These are phyloP conservation scores for Zaprionus gabonicus DNA, from an alignment of 1,140 invertebrate species.

Conservation along the genomic window DNA sequence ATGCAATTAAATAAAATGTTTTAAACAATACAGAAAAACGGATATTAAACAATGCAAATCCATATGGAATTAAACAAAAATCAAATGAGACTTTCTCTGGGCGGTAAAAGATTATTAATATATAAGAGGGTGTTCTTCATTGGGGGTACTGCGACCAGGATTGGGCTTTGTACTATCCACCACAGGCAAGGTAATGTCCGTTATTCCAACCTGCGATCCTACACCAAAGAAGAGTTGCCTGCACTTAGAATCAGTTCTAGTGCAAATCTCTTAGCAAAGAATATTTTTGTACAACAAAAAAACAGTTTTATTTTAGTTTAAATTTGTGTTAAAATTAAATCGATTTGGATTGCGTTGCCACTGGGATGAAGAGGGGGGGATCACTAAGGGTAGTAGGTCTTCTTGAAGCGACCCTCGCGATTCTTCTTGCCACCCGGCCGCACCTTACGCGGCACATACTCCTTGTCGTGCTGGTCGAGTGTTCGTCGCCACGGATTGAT, in stretches of 20 bases:
- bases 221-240: too few relatives aligned
- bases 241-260: too few relatives aligned
- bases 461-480: constrained; percentile 88
- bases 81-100: constrained; percentile 16
- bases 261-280: neutral
- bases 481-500: constrained; percentile 86
- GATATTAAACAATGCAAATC: constrained; percentile 46
- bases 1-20: constrained; percentile 69
- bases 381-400: constrained; percentile 87
- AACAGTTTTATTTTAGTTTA: constrained; percentile 38
- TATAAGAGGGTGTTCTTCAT: neutral
- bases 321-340: constrained; percentile 4
- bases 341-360: neutral
- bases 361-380: neutral
- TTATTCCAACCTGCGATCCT: too few relatives aligned
- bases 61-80: constrained; percentile 46
- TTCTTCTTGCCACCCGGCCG: constrained; percentile 86
- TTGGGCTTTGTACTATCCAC: too few relatives aligned
- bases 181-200: too few relatives aligned
- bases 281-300: constrained; percentile 26
- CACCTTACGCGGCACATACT: constrained; percentile 88
- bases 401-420: constrained; percentile 86
- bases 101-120: neutral
- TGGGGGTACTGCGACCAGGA: neutral
- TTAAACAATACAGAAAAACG: constrained; percentile 58